These are phyloP conservation scores for Caenorhabditis brenneri DNA, from an alignment of 1,140 invertebrate genomes.

Conservation along the genomic window DNA sequence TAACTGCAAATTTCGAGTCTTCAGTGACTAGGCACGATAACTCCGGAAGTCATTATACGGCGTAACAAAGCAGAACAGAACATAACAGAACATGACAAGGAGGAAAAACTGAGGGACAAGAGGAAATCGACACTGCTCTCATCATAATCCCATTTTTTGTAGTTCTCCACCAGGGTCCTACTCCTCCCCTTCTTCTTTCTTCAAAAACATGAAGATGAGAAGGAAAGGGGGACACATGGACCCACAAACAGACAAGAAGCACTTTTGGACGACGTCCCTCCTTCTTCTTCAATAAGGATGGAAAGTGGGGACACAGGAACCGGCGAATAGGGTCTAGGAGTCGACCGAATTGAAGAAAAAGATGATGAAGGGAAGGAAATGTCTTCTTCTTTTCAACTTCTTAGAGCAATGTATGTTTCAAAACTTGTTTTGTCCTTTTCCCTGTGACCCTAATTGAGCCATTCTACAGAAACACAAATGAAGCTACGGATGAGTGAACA, in stretches of 20 bases:
- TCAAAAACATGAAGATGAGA: slow-evolving; percentile 21
- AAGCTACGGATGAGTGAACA: background rate
- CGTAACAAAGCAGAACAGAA: no score
- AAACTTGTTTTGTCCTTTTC: slow-evolving; percentile 33
- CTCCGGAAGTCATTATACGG: no score
- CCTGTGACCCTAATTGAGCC: slow-evolving; percentile 33
- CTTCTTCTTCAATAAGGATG: slow-evolving; percentile 20
- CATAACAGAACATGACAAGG: background rate
- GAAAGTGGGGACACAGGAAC: slow-evolving; percentile 23
- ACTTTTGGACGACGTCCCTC: slow-evolving; percentile 33
- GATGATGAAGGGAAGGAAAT: slow-evolving; percentile 41
- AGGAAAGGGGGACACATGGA: background rate
- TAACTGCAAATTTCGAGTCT: no score
- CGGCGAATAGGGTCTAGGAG: slow-evolving; percentile 25
- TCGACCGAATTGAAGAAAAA: slow-evolving; percentile 38
- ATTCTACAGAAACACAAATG: slow-evolving; percentile 8
- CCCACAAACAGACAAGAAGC: slow-evolving; percentile 12
- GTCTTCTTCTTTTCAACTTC: slow-evolving; percentile 5
- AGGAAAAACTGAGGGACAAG: background rate
- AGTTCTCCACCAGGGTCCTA: background rate
- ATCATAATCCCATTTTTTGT: slow-evolving; percentile 10
- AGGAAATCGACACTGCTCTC: background rate
- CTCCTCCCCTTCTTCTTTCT: background rate
- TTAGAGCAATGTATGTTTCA: slow-evolving; percentile 12
- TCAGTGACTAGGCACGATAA: no score